A percentile compares a stretch with the other conserved stretches of the same genome.
Conservation (phyloP, 2,113 vertebrate genomes). For the Pitta sordida region DNA sequence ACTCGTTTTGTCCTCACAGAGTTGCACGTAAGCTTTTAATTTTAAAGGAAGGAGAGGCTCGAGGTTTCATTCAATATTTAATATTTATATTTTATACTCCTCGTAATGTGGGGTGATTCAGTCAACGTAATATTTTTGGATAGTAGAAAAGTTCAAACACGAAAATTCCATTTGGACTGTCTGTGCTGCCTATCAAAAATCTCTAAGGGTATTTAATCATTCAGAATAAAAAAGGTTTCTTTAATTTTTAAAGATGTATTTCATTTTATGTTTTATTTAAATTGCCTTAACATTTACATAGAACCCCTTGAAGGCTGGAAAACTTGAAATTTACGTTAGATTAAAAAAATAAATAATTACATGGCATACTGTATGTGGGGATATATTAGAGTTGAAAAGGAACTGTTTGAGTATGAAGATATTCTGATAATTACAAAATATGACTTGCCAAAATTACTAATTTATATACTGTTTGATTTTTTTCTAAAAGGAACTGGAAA, state of each 20-base stretch:
- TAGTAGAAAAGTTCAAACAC: slow-evolving; percentile 51
- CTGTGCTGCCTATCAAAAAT: slow-evolving; percentile 36
- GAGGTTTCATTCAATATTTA: slow-evolving; percentile 56
- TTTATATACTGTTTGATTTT: not conserved
- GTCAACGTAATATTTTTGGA: slow-evolving; percentile 34
- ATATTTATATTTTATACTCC: slow-evolving; percentile 26
- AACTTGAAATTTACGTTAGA: slow-evolving; percentile 24
- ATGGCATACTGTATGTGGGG: not conserved
- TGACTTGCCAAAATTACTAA: slow-evolving; percentile 14
- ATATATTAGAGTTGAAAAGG: not conserved
- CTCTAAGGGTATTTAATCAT: slow-evolving; percentile 70
- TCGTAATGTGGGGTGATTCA: not conserved
- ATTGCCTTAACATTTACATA: slow-evolving; percentile 64
- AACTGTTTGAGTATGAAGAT: not conserved
- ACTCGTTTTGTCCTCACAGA: not conserved
- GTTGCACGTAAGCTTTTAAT: not conserved
- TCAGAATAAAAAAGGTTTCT: slow-evolving; percentile 69
- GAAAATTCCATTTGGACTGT: slow-evolving; percentile 61
- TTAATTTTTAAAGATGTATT: slow-evolving; percentile 72
- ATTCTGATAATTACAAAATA: not conserved
- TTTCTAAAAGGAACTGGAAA: slow-evolving; percentile 8
- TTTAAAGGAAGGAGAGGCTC: not conserved
- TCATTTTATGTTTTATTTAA: slow-evolving; percentile 79
- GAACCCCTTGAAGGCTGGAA: slow-evolving; percentile 50
- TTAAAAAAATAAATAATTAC: slow-evolving; percentile 34